phyloP scores from a whole-genome alignment of 2,888 invertebrate species.

The Caenorhabditis wallacei region DNA sequence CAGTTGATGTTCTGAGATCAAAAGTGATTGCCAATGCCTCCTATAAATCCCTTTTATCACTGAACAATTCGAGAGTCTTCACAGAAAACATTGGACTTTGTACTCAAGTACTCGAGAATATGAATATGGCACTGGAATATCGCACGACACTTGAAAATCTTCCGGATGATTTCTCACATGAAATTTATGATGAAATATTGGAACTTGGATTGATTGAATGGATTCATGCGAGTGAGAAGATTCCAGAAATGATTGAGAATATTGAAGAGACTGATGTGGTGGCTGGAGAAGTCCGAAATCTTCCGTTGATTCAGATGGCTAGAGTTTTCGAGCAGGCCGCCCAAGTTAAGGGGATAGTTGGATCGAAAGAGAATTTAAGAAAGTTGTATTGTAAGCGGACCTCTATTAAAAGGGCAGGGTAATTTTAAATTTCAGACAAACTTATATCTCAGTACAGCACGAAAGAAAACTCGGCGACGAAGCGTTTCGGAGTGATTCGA shows the following conservation, averaged over 20 bases:
- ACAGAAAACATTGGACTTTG: slow-evolving; percentile 4
- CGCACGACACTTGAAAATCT: background rate
- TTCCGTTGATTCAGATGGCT: background rate
- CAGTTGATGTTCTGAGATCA: background rate
- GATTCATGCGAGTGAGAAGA: background rate
- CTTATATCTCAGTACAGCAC: background rate
- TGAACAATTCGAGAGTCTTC: background rate
- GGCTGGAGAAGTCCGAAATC: background rate
- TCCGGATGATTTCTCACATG: background rate
- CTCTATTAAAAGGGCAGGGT: background rate
- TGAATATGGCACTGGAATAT: background rate
- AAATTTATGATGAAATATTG: background rate
- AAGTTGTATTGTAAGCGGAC: background rate
- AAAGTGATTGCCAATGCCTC: background rate
- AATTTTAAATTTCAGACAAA: background rate
- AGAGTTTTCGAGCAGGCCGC: background rate
- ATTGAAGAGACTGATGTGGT: background rate
- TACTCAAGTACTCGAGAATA: background rate
- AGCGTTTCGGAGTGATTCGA: background rate
- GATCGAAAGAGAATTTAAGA: background rate
- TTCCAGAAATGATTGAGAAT: background rate
- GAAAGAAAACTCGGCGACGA: background rate
- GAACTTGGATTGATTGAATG: background rate
- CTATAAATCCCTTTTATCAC: background rate
- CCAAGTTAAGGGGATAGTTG: background rate